Evolutionary conservation across 2,797 vertebrate species (phyloP).

Genomic region (Pangasius mekongensis): DNA sequence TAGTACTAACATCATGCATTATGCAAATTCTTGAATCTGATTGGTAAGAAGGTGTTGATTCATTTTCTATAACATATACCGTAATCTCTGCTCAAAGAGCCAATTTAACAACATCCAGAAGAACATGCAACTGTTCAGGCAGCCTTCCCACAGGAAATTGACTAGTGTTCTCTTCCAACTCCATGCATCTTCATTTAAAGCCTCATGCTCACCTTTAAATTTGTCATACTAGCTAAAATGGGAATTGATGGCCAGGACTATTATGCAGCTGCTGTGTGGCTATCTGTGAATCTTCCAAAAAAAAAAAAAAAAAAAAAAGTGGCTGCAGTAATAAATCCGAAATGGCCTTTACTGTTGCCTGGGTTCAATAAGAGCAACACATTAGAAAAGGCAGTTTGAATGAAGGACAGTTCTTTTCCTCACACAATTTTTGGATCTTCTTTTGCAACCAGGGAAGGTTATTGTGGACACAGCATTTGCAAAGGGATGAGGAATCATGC

Average conservation of each 20-base stretch:
- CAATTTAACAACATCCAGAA: not conserved
- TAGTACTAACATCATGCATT: not conserved
- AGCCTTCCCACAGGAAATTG: conserved; percentile 47
- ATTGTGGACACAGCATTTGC: conserved; percentile 4
- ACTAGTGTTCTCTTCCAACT: conserved; percentile 47
- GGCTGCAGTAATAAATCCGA: conserved; percentile 42
- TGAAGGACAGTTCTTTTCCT: conserved; percentile 30
- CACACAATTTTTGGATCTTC: not conserved
- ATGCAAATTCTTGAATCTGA: not conserved
- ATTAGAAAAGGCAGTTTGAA: conserved; percentile 19
- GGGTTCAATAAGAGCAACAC: conserved; percentile 34
- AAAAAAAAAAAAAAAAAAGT: conserved; percentile 2
- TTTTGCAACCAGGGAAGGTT: not conserved
- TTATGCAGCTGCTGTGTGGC: conserved; percentile 18
- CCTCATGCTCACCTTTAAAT: conserved; percentile 56
- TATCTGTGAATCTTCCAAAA: conserved; percentile 22
- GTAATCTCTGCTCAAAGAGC: not conserved
- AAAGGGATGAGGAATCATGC: not conserved
- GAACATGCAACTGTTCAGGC: conserved; percentile 23
- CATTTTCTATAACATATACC: not conserved
- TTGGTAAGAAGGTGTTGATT: not conserved
- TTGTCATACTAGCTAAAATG: conserved; percentile 46
- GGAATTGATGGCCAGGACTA: conserved; percentile 48
- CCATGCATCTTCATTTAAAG: conserved; percentile 70
- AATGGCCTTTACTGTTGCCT: conserved; percentile 32